Evolutionary conservation across 2,113 vertebrate genomes (phyloP).

Genomic region (Aspidoscelis tigris): DNA sequence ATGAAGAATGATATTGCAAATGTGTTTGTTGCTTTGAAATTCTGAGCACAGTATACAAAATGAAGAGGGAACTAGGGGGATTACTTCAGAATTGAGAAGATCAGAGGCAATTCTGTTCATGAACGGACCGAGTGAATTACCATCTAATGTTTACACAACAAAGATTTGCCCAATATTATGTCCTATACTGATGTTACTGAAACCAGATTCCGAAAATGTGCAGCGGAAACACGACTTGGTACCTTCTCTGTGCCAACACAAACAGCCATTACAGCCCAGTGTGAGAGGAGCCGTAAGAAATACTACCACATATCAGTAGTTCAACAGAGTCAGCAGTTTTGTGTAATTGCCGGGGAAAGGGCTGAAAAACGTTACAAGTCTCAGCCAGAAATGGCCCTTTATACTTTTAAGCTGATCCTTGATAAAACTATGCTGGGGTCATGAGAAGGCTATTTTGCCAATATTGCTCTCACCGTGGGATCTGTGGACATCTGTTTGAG

Average conservation of each 20-base stretch:
- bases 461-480: conserved; percentile 85
- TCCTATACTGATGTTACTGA: conserved; percentile 83
- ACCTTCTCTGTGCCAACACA: conserved; percentile 84
- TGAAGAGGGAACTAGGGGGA: conserved; percentile 67
- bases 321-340: conserved; percentile 87
- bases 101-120: conserved; percentile 74
- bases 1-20: conserved; percentile 40
- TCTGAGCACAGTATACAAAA: conserved; percentile 46
- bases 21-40: conserved; percentile 44
- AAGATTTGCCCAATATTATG: conserved; percentile 85
- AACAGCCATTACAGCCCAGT: conserved; percentile 88
- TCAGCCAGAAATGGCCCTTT: conserved; percentile 75
- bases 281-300: conserved; percentile 86
- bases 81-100: conserved; percentile 72
- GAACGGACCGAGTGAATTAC: conserved; percentile 80
- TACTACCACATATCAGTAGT: conserved; percentile 81
- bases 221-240: conserved; percentile 82
- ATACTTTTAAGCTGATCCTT: conserved; percentile 77
- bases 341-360: conserved; percentile 79
- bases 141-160: conserved; percentile 86
- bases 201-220: conserved; percentile 85
- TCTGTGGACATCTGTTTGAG: conserved; percentile 89
- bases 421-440: conserved; percentile 80
- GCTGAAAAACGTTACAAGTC: conserved; percentile 75
- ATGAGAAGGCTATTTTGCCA: conserved; percentile 84